Evolutionary conservation across 2,113 vertebrate genomes (phyloP), one percentile per base, ranked within the genome.

Genomic region (Polypterus bichir): DNA sequence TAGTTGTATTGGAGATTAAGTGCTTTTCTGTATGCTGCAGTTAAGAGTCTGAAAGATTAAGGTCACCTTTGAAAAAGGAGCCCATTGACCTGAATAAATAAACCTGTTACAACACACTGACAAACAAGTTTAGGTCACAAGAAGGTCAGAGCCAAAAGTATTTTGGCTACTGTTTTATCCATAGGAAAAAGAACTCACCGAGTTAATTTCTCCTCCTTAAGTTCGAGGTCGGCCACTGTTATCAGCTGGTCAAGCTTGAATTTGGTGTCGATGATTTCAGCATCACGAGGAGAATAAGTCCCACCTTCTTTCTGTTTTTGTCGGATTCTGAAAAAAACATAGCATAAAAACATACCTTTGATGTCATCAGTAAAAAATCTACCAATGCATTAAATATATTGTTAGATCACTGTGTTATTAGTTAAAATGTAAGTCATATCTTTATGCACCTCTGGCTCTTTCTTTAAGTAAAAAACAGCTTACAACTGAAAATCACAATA

Each of bases 241-340:
- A 98, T 96, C 75, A 98, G 83, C 80, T 99, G 94, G 80, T 99
- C 95, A 72, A 98, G 82, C 72, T 97, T 99, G 73, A 89, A 92
- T 76, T 98, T 97, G 4, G 93, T 97, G 74, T 99, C 96, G 71
- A 91, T 88, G 69, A 96, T 93, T 84, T 99, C 96, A 59, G 93
- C 96, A 71, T 99, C 89, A 63, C 90, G 79, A 61, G 96, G 96
- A 44, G 96, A 99, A 61, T 99, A 99, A 0, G 93, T 95, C 5
- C 89, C 94, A 4, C 92, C 96, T 72, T 99, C 95, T 74, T 93
- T 97, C 78, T 99, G 92, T 69, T 87, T 96, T 73, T 92, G 92
- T 57, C 92, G 88, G 71, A 97, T 86, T 75, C 96, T 98, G 73
- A 64, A 53, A 66, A 9, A 54, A 49, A 9, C 6, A n/a, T n/a